phyloP scores from a whole-genome alignment of 1,140 invertebrate species.

The Cyclina sinensis region DNA sequence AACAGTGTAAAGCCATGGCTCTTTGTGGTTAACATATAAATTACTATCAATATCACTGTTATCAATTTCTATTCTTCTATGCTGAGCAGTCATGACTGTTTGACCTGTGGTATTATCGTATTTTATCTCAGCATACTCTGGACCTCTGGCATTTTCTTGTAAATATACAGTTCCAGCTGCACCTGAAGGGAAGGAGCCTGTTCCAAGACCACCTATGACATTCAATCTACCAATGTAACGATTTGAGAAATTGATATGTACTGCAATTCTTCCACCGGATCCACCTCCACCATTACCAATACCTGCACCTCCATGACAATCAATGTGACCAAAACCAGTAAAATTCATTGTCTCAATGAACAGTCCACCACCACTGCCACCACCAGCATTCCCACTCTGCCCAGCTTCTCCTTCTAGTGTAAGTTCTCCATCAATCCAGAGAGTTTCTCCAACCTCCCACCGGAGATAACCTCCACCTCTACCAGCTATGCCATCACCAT shows the following conservation, averaged over 20 bases:
- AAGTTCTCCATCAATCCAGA: constrained; percentile 78
- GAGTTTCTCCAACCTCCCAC: constrained; percentile 76
- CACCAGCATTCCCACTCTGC: constrained; percentile 74
- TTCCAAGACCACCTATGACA: constrained; percentile 75
- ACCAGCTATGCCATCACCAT: constrained; percentile 77
- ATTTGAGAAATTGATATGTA: constrained; percentile 77
- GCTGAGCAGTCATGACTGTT: constrained; percentile 64
- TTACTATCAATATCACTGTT: constrained; percentile 77
- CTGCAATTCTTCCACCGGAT: constrained; percentile 76
- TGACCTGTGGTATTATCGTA: constrained; percentile 73
- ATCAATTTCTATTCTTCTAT: constrained; percentile 75
- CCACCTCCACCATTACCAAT: constrained; percentile 75
- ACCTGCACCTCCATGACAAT: constrained; percentile 76
- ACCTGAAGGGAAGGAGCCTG: constrained; percentile 70
- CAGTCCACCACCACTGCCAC: constrained; percentile 80
- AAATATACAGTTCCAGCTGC: constrained; percentile 81
- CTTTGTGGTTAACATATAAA: constrained; percentile 74
- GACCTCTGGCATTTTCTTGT: constrained; percentile 79
- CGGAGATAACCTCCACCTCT: constrained; percentile 78
- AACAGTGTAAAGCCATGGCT: constrained; percentile 80
- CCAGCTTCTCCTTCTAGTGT: constrained; percentile 74
- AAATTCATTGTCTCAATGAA: constrained; percentile 79
- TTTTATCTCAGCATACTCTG: constrained; percentile 81
- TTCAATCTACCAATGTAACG: constrained; percentile 76
- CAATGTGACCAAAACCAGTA: constrained; percentile 79